These are phyloP conservation scores for Grus americana DNA, from an alignment of 2,113 vertebrate genomes.

Conservation along the genomic window DNA sequence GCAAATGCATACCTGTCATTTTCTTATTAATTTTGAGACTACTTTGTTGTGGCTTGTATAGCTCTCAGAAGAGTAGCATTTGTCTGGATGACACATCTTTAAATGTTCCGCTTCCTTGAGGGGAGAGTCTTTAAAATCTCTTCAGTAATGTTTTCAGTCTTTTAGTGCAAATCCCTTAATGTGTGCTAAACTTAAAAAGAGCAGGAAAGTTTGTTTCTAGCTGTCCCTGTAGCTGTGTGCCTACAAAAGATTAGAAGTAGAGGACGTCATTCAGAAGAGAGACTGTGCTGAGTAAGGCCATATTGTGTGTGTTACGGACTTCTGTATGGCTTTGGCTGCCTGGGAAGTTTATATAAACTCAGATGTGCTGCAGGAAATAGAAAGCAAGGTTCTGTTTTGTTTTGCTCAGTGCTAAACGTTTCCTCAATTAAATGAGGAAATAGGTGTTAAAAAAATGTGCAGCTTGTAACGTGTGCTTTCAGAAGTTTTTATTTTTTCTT, in stretches of 20 bases:
- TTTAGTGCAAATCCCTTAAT: not conserved
- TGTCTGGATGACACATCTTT: not conserved
- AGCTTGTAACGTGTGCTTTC: not conserved
- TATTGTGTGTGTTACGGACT: not conserved
- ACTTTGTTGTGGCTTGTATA: not conserved
- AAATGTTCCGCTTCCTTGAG: not conserved
- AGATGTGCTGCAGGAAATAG: not conserved
- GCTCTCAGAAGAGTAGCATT: not conserved
- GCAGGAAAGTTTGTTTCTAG: not conserved
- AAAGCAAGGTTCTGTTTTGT: not conserved
- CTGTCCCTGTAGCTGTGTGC: not conserved
- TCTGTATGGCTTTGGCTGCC: not conserved
- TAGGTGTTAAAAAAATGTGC: not conserved
- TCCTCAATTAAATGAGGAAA: not conserved
- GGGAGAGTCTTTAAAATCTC: not conserved
- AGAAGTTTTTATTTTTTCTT: not conserved
- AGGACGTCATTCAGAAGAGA: not conserved
- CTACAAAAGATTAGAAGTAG: not conserved
- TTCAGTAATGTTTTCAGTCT: not conserved
- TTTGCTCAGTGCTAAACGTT: not conserved
- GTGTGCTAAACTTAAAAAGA: not conserved
- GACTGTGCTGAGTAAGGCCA: not conserved
- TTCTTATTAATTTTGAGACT: not conserved
- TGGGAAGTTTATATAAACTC: not conserved
- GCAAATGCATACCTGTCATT: not conserved